Evolutionary conservation across 2,888 invertebrate species (phyloP), one percentile per base, ranked within the genome.

Genomic region (Drosophila birchii): DNA sequence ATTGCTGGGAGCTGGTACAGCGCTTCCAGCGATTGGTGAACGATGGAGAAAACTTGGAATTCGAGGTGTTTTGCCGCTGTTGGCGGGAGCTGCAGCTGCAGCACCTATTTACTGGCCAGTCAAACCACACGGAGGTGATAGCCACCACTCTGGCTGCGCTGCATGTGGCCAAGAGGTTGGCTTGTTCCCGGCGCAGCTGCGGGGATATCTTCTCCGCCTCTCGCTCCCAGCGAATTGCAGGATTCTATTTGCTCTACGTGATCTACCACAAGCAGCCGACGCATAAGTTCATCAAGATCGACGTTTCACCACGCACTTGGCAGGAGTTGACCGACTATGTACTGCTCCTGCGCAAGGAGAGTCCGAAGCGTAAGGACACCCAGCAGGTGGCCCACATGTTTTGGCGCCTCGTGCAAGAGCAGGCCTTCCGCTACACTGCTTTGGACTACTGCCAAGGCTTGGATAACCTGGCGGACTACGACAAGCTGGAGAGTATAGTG

Each of bases 221-320:
- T 0, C 78, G 76, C 0, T 44, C 66, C 1, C 78, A 81, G n/a
- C 84, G 90, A 26, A 75, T 91, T 53, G 91, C 89, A 0, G 90
- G 79, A 7, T 62, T 92, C 8, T 92, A 78, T 58, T 62, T 92
- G 5, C 71, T 92, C 5, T 91, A 91, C 61, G 84, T 82, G 11
- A 80, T 91, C 41, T 91, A 89, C 58, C 89, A 91, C 59, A 91
- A 91, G 58, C 92, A 92, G 43, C 92, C 92, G 0, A 92, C 92
- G 0, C 76, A 83, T 32, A 73, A 78, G 7, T 92, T 80, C 62
- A 68, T 85, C 1, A 92, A 91, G 60, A 84, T 92, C 5, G 81
- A 90, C 16, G 75, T 90, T 1, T 83, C 85, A 2, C 69, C 66
- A 5, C 38, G 64, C 3, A 82, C 87, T 0, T 92, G 91, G 91